Base-by-base conservation (phyloP, 2,113 vertebrate species). In the Pelmatolapia mariae region DNA sequence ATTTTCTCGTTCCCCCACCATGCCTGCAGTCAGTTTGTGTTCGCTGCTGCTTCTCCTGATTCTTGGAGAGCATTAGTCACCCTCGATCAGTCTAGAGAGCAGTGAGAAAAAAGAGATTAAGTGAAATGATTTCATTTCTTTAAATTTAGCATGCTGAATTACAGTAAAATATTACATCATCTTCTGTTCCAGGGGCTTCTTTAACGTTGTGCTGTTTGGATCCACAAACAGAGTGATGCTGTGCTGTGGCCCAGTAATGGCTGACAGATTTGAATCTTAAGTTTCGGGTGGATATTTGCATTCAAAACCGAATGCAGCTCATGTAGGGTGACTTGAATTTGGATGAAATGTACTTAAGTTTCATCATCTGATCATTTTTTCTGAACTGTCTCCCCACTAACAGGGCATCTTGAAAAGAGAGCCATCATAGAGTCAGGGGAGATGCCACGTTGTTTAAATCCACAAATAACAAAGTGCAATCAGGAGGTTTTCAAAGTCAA, bases 1-100 rank as follows among this genome's bases (percentile, higher is more conserved):
- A 83, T 47, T 84, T 91, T 81, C 86, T 57, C 29, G 26, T 80
- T 86, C 80, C 63, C 22, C 50, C 56, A 4, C 78, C 73, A 7
- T 59, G 91, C 92, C 87, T 90, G 63, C 45, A 82, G 89, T 89
- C 61, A 84, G 33, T 5, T 82, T 78, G 29, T 83, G 47, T 78
- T 86, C 45, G 4, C 50, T 81, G 59, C 53, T 45, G 50, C 36
- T 85, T 61, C 10, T 68, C 4, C n/a, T 80, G 53, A 26, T 81
- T 79, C 15, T 26, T 85, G 38, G 15, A 52, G 18, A 68, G 22
- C 47, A 71, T 88, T 73, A 88, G 81, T 90, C 83, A 89, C 3
- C 54, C 5, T 57, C 31, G 31, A 29, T 78, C 8, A 43, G 54
- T 76, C 50, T 53, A 61, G 19, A 78, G 50, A 38, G n/a, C 53